Conservation (phyloP, 2,888 invertebrate genomes). For the Tryphoninae sp. region DNA sequence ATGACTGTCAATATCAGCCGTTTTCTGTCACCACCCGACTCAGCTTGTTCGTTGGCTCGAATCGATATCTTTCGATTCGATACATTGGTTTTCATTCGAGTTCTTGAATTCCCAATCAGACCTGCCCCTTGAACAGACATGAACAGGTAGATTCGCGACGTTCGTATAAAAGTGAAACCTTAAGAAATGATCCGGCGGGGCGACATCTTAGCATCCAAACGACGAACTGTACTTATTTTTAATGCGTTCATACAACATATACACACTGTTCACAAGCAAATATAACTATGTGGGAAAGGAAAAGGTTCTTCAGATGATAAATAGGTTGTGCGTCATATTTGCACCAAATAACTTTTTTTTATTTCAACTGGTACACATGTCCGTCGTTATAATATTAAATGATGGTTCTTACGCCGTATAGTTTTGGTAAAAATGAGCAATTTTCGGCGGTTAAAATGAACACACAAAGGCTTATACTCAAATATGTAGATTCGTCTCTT, state of each 20-base stretch:
- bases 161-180: too few species aligned
- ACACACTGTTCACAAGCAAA: not conserved
- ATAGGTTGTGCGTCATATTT: not conserved
- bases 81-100: not conserved
- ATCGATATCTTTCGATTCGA: not conserved
- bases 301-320: not conserved
- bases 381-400: constrained; percentile 35
- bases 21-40: constrained; percentile 1
- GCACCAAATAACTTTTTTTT: constrained; percentile 50
- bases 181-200: too few species aligned
- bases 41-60: not conserved
- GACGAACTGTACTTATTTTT: too few species aligned
- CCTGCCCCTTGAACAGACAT: too few species aligned
- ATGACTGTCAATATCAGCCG: not conserved
- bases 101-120: too few species aligned
- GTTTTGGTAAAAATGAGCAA: constrained; percentile 60
- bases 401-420: constrained; percentile 53
- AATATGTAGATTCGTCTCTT: constrained; percentile 65
- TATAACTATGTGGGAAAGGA: not conserved
- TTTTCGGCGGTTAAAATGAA: constrained; percentile 54
- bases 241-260: not conserved
- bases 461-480: constrained; percentile 60
- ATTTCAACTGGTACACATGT: constrained; percentile 57
- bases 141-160: too few species aligned
- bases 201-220: too few species aligned